Percentiles rank a stretch among this genome's conserved stretches.
phyloP scores from a whole-genome alignment of 2,797 vertebrate genomes.

The Enteromius fasciolatus region DNA sequence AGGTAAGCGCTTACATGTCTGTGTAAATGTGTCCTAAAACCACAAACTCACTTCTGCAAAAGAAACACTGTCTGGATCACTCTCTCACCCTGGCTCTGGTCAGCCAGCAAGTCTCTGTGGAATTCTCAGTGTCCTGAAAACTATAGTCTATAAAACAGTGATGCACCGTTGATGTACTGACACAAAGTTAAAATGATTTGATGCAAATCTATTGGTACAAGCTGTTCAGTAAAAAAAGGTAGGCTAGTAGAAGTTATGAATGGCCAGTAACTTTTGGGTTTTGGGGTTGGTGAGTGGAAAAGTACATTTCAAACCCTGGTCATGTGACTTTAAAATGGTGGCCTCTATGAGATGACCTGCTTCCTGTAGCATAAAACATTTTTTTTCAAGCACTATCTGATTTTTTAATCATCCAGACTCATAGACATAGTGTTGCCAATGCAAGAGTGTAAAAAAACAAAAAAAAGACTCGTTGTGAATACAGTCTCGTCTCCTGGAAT shows the following conservation, averaged over 20 bases:
- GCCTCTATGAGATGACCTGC: neutral
- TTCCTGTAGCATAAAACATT: conserved; percentile 4
- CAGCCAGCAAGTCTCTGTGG: conserved; percentile 15
- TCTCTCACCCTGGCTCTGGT: conserved; percentile 38
- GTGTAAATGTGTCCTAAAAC: conserved; percentile 42
- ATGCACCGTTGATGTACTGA: neutral
- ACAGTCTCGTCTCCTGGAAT: conserved; percentile 74
- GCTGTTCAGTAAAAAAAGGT: neutral
- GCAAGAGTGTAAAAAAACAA: conserved; percentile 5
- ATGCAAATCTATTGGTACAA: neutral
- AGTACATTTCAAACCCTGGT: neutral
- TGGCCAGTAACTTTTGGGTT: neutral
- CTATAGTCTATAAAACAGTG: neutral
- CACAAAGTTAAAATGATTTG: neutral
- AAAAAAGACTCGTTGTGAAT: conserved; percentile 75
- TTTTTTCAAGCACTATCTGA: neutral
- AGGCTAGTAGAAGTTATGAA: neutral
- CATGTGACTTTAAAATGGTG: neutral
- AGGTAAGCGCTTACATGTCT: conserved; percentile 41
- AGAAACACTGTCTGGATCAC: neutral
- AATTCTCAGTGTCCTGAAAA: neutral
- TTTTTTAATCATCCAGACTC: conserved; percentile 15
- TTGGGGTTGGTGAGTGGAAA: neutral
- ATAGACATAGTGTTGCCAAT: conserved; percentile 65
- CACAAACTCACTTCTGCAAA: conserved; percentile 32